These are phyloP conservation scores for Melanotaenia duboulayi DNA, from an alignment of 2,113 vertebrate species.

Conservation along the genomic window DNA sequence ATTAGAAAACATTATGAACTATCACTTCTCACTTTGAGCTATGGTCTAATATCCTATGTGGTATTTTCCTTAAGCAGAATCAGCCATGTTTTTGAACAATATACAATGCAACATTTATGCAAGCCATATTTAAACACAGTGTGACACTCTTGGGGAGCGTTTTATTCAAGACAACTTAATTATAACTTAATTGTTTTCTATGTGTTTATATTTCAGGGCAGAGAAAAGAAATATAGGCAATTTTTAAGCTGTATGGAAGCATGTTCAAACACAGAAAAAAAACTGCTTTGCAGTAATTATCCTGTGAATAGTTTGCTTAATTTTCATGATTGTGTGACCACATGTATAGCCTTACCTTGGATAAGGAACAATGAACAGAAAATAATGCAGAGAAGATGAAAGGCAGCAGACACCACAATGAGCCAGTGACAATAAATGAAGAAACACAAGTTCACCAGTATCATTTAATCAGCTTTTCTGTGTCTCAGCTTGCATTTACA, in stretches of 20 bases:
- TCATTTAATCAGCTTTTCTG: not conserved
- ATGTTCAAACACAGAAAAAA: not conserved
- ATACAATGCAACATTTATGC: not conserved
- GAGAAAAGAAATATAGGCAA: not conserved
- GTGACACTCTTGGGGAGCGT: not conserved
- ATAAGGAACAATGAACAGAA: slow-evolving; percentile 10
- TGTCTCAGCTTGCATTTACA: not conserved
- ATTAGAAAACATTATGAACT: not conserved
- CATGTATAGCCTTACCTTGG: slow-evolving; percentile 1
- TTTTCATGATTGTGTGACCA: not conserved
- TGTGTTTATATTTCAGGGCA: not conserved
- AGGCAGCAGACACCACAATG: not conserved
- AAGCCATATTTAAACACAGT: slow-evolving; percentile 15
- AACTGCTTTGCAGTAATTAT: not conserved
- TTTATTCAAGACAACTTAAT: not conserved
- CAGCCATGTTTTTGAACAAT: slow-evolving; percentile 34
- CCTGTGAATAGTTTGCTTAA: not conserved
- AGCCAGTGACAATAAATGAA: slow-evolving; percentile 2
- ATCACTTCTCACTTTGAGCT: not conserved
- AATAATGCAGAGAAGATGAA: slow-evolving; percentile 12
- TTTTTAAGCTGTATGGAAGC: not conserved
- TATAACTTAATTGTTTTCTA: not conserved
- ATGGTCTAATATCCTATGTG: not conserved
- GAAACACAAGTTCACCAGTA: not conserved
- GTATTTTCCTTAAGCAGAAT: slow-evolving; percentile 22